These are phyloP conservation scores for Alauda arvensis DNA, from an alignment of 2,797 vertebrate species.

Conservation along the genomic window DNA sequence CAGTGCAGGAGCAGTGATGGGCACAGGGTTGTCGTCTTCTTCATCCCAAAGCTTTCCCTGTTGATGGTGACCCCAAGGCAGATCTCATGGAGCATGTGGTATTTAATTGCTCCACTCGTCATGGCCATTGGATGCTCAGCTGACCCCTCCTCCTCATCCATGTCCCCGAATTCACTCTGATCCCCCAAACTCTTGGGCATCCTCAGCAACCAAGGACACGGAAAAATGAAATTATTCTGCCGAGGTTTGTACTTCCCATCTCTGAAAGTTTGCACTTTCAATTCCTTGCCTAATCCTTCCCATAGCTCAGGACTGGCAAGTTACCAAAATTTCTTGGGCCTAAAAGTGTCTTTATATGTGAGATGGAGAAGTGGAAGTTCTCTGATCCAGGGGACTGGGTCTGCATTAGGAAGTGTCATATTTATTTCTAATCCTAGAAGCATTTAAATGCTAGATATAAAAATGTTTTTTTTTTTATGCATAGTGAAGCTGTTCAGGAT, in stretches of 20 bases:
- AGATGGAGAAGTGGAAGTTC: background rate
- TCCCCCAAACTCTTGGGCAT: background rate
- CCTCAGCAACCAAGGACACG: fast-evolving
- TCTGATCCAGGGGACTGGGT: background rate
- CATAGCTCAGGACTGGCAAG: background rate
- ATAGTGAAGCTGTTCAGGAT: background rate
- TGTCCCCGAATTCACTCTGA: background rate
- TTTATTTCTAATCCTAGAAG: slow-evolving; percentile 21
- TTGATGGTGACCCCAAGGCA: background rate
- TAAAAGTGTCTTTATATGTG: background rate
- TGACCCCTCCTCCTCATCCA: background rate
- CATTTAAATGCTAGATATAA: background rate
- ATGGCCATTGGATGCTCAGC: fast-evolving
- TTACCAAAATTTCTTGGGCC: background rate
- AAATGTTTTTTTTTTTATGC: background rate
- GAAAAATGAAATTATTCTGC: background rate
- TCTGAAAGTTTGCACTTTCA: background rate
- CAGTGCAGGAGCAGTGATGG: background rate
- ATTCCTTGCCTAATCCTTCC: background rate
- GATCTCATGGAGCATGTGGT: background rate
- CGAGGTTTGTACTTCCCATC: background rate
- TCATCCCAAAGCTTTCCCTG: background rate
- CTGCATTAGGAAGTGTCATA: background rate
- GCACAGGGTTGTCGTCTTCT: fast-evolving
- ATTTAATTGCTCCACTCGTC: background rate